Percentiles rank a stretch among this genome's conserved stretches.
phyloP scores from a whole-genome alignment of 2,797 vertebrate species.

The Danio jaintianensis region DNA sequence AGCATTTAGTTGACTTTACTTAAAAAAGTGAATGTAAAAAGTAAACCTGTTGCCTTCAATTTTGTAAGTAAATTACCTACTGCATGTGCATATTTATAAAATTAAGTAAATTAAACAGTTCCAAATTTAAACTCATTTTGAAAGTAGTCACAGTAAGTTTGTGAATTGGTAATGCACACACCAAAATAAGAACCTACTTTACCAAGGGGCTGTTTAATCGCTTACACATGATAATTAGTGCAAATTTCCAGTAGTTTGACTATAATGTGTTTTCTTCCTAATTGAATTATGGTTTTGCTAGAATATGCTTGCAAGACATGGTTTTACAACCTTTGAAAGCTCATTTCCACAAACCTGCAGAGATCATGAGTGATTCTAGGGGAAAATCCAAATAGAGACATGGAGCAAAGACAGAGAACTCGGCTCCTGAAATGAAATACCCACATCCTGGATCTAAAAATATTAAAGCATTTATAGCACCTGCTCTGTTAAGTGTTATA shows the following conservation, averaged over 20 bases:
- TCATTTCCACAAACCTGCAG: background rate
- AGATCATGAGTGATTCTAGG: background rate
- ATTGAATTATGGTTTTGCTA: slow-evolving; percentile 44
- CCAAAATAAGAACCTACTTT: background rate
- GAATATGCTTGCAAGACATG: slow-evolving; percentile 26
- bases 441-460: slow-evolving; percentile 49
- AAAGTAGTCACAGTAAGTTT: too few species aligned
- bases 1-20: too few species aligned
- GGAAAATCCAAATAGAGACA: background rate
- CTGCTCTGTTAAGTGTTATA: slow-evolving; percentile 42
- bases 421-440: slow-evolving; percentile 14
- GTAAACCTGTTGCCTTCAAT: too few species aligned
- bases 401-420: background rate
- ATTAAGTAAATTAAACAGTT: too few species aligned
- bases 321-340: background rate
- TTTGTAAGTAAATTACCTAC: too few species aligned
- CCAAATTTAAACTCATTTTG: too few species aligned
- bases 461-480: slow-evolving; percentile 36
- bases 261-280: background rate
- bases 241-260: background rate
- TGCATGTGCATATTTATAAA: too few species aligned
- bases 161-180: background rate
- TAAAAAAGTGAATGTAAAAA: too few species aligned
- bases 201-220: background rate
- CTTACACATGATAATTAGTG: background rate